Base-by-base conservation (phyloP, 2,888 invertebrate genomes). In the Ditylenchus weischeri region DNA sequence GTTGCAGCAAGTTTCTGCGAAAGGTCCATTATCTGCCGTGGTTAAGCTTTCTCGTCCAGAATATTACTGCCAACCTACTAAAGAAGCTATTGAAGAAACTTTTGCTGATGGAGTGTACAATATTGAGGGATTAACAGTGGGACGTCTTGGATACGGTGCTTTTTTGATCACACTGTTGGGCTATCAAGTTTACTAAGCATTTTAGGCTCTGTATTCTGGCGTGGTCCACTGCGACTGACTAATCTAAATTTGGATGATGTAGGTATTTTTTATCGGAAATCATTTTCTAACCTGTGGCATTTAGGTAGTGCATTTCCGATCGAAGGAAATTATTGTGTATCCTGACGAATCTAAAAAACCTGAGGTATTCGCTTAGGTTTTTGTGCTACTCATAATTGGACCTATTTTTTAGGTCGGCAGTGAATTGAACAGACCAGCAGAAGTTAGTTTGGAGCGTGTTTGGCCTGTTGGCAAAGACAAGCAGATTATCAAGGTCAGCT, bases 311-410 rank as follows among this genome's bases (percentile, higher is more conserved):
- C 90, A 91, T 82, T 82, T 81, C 85, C 88, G 93, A 5, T 90
- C 92, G 84, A 92, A 93, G 83, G 95, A 98, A 85, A 90, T 98
- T 3, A 90, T 90, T 23, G 89, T 98, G 6, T 98, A 98, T 86
- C 94, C 95, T 0, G 87, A 88, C 76, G 91, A 93, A 79, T 91
- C 92, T 73, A 88, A 88, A 67, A 96, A 95, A 84, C 96, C 98
- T 54, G n/a, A 54, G 54, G 29, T 21, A 1, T 54, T 54, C 10
- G 1, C 1, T 54, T 21, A 18, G 11, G 10, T 54, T 54, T 10
- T 54, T 54, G 4, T 7, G 54, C 7, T 54, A n/a, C n/a, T 54
- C 13, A 54, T 21, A 11, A 54, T 29, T 13, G 8, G 11, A 43
- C 43, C 11, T 43, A 43, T 43, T 43, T 6, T 29, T 0, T 88